These are phyloP conservation scores for Empis stercorea DNA, from an alignment of 2,888 invertebrate species.

Conservation along the genomic window DNA sequence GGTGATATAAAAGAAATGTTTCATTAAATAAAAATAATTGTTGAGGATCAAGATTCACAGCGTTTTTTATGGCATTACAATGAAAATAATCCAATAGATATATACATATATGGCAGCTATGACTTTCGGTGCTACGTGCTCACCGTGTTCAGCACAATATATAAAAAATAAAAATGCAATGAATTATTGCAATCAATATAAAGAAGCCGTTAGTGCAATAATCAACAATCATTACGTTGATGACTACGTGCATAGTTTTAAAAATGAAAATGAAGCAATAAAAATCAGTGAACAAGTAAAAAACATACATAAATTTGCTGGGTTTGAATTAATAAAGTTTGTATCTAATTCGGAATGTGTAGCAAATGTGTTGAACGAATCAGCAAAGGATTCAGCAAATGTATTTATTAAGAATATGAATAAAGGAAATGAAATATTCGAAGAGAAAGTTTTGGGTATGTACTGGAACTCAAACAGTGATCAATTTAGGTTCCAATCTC, in stretches of 20 bases:
- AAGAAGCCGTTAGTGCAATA: slow-evolving; percentile 9
- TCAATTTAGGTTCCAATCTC: slow-evolving; percentile 4
- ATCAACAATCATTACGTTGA: slow-evolving; percentile 11
- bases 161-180: slow-evolving; percentile 12
- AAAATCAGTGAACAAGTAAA: slow-evolving; percentile 5
- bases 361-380: neutral
- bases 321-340: slow-evolving; percentile 11
- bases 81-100: neutral
- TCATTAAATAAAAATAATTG: slow-evolving; percentile 17
- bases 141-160: slow-evolving; percentile 14
- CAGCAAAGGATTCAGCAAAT: neutral
- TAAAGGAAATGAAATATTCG: slow-evolving; percentile 1
- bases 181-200: slow-evolving; percentile 6
- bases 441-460: slow-evolving; percentile 15
- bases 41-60: slow-evolving; percentile 20
- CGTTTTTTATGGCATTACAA: slow-evolving; percentile 19
- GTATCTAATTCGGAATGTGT: slow-evolving; percentile 6
- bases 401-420: neutral
- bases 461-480: slow-evolving; percentile 14
- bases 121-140: slow-evolving; percentile 17
- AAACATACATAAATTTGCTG: slow-evolving; percentile 7
- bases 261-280: slow-evolving; percentile 3
- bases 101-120: slow-evolving; percentile 14
- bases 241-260: slow-evolving; percentile 8
- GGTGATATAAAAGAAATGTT: slow-evolving; percentile 22